Evolutionary conservation across 2,113 vertebrate species (phyloP).

Genomic region (Onychostruthus taczanowskii): DNA sequence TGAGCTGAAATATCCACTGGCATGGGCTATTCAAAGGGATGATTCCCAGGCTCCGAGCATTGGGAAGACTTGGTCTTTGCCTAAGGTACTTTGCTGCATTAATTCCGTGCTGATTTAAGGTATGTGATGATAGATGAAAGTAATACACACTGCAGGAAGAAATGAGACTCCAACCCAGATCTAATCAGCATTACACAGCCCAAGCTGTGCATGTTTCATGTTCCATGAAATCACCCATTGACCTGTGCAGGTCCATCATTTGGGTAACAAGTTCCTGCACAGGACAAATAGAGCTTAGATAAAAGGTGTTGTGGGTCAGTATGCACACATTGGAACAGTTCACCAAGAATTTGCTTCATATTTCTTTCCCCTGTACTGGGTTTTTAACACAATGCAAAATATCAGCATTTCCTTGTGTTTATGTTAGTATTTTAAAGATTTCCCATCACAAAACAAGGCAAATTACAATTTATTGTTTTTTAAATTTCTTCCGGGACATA

Average conservation of each 20-base stretch:
- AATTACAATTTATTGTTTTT: not conserved
- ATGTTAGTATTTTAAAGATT: not conserved
- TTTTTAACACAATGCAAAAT: not conserved
- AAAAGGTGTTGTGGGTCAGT: not conserved
- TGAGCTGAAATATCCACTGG: not conserved
- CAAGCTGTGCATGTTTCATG: not conserved
- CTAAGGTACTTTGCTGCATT: not conserved
- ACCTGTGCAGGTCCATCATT: not conserved
- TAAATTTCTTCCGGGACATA: not conserved
- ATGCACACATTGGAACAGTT: not conserved
- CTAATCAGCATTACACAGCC: not conserved
- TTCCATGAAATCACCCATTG: not conserved
- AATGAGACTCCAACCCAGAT: not conserved
- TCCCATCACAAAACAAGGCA: not conserved
- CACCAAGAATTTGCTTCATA: not conserved
- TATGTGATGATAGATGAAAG: not conserved
- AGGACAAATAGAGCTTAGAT: not conserved
- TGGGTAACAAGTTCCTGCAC: not conserved
- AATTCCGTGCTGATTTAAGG: not conserved
- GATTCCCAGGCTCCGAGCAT: not conserved
- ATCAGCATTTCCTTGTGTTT: not conserved
- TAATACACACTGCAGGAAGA: not conserved
- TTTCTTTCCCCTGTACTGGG: rapidly evolving
- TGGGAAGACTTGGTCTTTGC: not conserved
- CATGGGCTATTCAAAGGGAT: not conserved